Base-by-base conservation (phyloP, 2,888 invertebrate genomes). In the Eupithecia exiguata region DNA sequence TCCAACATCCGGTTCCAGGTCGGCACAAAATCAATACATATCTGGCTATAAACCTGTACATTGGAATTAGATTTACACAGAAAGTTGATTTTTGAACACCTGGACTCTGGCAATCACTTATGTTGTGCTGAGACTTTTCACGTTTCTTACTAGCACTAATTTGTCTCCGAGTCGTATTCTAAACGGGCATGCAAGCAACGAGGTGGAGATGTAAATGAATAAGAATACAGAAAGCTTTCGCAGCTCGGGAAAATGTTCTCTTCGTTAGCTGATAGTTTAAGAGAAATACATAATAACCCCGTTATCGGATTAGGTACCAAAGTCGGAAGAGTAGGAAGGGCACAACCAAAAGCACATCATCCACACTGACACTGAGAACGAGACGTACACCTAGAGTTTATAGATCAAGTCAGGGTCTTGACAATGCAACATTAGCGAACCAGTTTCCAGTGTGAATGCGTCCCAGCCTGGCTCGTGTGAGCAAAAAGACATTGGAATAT, bases 11-110 rank as follows among this genome's bases (percentile, higher is more conserved):
- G 61, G 66, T 71, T 68, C 58, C 74, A 84, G 84, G 81, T 83
- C 84, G 86, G 86, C 84, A 84, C 85, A 86, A 87, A 87, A 87
- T 87, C 87, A 84, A 86, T 74, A 71, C 69, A 74, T 69, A 85
- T 87, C 84, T 65, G 84, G 73, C 68, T 63, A 62, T 71, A 69
- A 53, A 65, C 71, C 81, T 76, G 82, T 74, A 74, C 78, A 76
- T 76, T 76, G 83, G 82, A 80, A 83, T 77, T 71, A 75, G 81
- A 83, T 80, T 78, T 75, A 77, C 77, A 79, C 84, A 65, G 63
- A 70, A 87, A 86, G 40, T 12, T 25, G 40, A 25, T 66, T 66
- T 40, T 66, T 25, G 6, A 21, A 65, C 21, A 38, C 66, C 40
- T 66, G n/a, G 10, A 14, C 21, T 12, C 9, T 6, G n/a, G 40